Conservation (phyloP, 1,140 invertebrate genomes). For the Lysiphlebus fabarum region DNA sequence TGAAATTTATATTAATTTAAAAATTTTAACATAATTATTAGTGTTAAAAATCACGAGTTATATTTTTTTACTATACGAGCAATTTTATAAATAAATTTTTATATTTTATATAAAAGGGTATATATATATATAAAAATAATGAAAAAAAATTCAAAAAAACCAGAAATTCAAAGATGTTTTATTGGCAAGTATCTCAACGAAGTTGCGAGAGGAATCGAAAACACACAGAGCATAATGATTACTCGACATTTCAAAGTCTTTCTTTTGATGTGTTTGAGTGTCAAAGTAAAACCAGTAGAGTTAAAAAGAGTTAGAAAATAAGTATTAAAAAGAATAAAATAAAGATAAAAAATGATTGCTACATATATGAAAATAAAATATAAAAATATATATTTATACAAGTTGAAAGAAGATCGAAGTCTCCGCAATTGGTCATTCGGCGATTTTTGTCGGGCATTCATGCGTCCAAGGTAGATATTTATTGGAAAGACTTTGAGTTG, state of each 20-base stretch:
- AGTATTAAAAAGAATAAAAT: neutral
- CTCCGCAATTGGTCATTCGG: conserved; percentile 48
- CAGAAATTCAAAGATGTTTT: neutral
- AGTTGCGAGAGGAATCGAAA: conserved; percentile 7
- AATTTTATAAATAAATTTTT: no score
- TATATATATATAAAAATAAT: neutral
- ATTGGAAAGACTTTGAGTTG: conserved; percentile 40
- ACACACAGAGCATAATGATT: conserved; percentile 16
- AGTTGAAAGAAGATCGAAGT: neutral
- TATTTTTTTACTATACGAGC: no score
- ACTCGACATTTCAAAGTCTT: conserved; percentile 1
- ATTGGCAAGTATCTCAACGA: neutral
- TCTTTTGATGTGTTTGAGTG: conserved; percentile 17
- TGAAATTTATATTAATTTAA: no score
- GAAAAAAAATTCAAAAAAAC: neutral
- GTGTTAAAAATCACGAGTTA: no score
- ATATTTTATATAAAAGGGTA: no score
- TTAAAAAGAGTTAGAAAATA: conserved; percentile 3
- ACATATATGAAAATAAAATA: conserved; percentile 28
- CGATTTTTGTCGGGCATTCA: conserved; percentile 50
- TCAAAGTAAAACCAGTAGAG: conserved; percentile 9
- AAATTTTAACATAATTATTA: no score
- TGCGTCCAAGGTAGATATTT: conserved; percentile 49
- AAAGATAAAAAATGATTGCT: conserved; percentile 15
- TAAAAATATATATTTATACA: neutral